phyloP scores from a whole-genome alignment of 2,113 vertebrate species.

The Crocuta crocuta region DNA sequence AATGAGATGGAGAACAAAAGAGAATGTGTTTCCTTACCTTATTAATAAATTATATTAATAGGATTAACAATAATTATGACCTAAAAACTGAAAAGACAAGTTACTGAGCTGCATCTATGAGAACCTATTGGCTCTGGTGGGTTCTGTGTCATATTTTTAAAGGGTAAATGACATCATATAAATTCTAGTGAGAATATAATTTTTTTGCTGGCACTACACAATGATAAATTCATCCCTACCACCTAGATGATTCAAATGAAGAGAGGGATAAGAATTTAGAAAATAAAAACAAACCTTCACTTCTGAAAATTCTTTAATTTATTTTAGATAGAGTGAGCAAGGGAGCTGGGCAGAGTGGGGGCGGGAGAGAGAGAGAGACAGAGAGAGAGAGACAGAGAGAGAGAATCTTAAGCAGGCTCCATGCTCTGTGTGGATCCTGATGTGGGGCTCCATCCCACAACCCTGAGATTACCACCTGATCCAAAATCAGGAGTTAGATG shows the following conservation, averaged over 20 bases:
- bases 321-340: too few species aligned
- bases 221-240: background rate
- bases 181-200: background rate
- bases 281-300: conserved; percentile 42
- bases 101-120: background rate
- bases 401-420: too few species aligned
- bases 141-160: conserved; percentile 20
- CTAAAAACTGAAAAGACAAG: conserved; percentile 20
- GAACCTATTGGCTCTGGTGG: background rate
- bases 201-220: conserved; percentile 4
- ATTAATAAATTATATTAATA: conserved; percentile 35
- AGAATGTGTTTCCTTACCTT: background rate
- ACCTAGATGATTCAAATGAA: conserved; percentile 24
- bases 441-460: too few species aligned
- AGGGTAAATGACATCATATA: background rate
- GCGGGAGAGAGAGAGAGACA: too few species aligned
- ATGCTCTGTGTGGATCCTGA: too few species aligned
- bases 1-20: conserved; percentile 16
- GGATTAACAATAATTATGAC: background rate
- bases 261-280: conserved; percentile 16
- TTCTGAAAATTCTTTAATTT: background rate
- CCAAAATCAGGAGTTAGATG: too few species aligned
- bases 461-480: too few species aligned
- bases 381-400: too few species aligned
- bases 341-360: too few species aligned